Conservation (phyloP, 2,113 vertebrate species). For the Nansenia antarctica region DNA sequence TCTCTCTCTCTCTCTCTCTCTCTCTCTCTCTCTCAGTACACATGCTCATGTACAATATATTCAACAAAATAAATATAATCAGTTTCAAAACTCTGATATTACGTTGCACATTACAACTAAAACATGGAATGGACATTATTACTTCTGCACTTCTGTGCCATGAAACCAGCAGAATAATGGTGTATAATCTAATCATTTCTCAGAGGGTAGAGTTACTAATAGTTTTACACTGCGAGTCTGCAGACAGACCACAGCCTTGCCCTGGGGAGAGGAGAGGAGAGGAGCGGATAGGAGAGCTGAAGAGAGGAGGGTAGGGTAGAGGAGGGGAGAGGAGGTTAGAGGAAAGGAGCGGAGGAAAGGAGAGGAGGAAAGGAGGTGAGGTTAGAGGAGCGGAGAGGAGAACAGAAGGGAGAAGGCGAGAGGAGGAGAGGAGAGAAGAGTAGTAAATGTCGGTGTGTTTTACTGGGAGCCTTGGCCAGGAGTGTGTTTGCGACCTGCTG, state of each 20-base stretch:
- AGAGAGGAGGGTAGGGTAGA: neutral
- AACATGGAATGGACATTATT: constrained; percentile 72
- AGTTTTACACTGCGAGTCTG: constrained; percentile 64
- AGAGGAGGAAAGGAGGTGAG: neutral
- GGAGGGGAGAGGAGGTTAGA: neutral
- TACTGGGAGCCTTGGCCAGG: constrained; percentile 12
- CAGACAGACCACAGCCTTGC: constrained; percentile 61
- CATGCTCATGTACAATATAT: too few species aligned
- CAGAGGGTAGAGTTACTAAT: constrained; percentile 68
- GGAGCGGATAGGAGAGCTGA: neutral
- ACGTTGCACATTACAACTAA: constrained; percentile 56
- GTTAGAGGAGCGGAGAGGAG: constrained; percentile 14
- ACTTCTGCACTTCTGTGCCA: constrained; percentile 59
- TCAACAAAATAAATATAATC: too few species aligned
- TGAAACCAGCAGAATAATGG: constrained; percentile 66
- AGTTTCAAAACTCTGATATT: constrained; percentile 43
- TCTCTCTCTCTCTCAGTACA: neutral
- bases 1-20: neutral
- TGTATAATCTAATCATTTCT: constrained; percentile 69
- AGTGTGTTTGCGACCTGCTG: constrained; percentile 18
- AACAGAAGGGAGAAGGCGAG: neutral
- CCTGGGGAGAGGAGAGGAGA: constrained; percentile 14
- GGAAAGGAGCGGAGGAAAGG: neutral
- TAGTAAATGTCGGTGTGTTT: constrained; percentile 26
- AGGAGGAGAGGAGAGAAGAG: neutral